phyloP scores from a whole-genome alignment of 2,113 vertebrate species.

The Oxygymnocypris stewartii region DNA sequence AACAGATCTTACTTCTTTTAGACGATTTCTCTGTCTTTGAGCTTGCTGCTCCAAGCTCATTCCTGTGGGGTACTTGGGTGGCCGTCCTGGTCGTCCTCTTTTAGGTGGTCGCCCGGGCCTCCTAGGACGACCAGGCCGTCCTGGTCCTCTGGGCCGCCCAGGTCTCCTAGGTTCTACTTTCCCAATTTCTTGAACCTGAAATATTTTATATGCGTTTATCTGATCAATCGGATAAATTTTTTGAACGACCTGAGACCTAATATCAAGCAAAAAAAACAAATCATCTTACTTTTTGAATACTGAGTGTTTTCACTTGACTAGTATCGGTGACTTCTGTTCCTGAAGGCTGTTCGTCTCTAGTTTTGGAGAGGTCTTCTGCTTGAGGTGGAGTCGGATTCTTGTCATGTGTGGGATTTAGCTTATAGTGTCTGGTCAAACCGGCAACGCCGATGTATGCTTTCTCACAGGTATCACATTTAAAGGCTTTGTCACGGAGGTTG shows the following conservation, averaged over 20 bases:
- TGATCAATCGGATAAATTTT: neutral
- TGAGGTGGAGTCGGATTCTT: constrained; percentile 61
- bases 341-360: constrained; percentile 17
- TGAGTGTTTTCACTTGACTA: constrained; percentile 33
- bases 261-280: neutral
- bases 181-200: constrained; percentile 52
- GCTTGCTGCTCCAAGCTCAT: constrained; percentile 69
- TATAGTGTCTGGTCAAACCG: constrained; percentile 90
- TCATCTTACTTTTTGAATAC: constrained; percentile 46
- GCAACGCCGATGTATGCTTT: constrained; percentile 94
- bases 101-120: constrained; percentile 67
- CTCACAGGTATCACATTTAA: constrained; percentile 87
- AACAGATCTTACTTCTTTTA: constrained; percentile 79
- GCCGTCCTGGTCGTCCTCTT: constrained; percentile 68
- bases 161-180: constrained; percentile 48
- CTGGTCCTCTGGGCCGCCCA: constrained; percentile 69
- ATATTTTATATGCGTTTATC: neutral
- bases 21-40: constrained; percentile 75
- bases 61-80: constrained; percentile 63
- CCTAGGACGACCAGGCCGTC: constrained; percentile 66
- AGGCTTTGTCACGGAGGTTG: constrained; percentile 80
- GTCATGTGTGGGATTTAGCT: constrained; percentile 85
- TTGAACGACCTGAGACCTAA: neutral
- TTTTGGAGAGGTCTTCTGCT: constrained; percentile 37
- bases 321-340: constrained; percentile 19